Percentiles rank a stretch among this genome's conserved stretches.
phyloP scores from a whole-genome alignment of 2,113 vertebrate genomes.

The Cichladusa arquata region DNA sequence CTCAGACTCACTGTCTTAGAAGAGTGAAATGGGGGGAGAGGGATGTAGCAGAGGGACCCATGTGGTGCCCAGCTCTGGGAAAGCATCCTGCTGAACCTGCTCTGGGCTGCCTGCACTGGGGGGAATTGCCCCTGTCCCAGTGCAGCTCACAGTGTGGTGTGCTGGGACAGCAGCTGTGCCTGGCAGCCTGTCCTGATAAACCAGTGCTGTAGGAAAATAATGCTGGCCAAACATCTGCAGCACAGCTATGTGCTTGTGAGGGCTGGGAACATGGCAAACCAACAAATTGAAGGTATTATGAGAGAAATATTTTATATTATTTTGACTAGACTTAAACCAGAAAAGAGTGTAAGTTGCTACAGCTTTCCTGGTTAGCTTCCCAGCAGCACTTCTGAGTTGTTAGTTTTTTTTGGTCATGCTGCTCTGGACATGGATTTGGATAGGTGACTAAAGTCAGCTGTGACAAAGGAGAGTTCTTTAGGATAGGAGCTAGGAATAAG shows the following conservation, averaged over 20 bases:
- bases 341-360: background rate
- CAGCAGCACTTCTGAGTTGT: background rate
- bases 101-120: background rate
- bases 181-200: background rate
- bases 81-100: fast-evolving
- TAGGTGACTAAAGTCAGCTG: background rate
- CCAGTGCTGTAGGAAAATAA: background rate
- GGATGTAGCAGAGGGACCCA: background rate
- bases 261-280: background rate
- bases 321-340: background rate
- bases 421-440: background rate
- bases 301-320: background rate
- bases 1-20: background rate
- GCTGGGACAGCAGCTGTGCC: background rate
- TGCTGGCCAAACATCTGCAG: background rate
- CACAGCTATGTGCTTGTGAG: background rate
- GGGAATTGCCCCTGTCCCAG: background rate
- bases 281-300: background rate
- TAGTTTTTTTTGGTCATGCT: background rate
- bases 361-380: background rate
- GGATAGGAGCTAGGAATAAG: background rate
- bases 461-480: background rate
- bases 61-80: background rate
- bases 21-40: background rate
- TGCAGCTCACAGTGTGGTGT: background rate